Percentiles rank a stretch among this genome's conserved stretches.
Conservation (phyloP, 2,113 vertebrate species). For the western clawed frog (Xenopus tropicalis) region UCB_Xtro_10.0 CM004443.2:141160501-141161000, state of each 20-base stretch:
- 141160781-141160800: slow-evolving; percentile 46
- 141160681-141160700: slow-evolving; percentile 12
- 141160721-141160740: slow-evolving; percentile 2
- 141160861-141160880: slow-evolving; percentile 13
- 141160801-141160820: slow-evolving; percentile 52
- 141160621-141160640: not conserved
- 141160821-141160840: not conserved
- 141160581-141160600: not conserved
- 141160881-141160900: not conserved
- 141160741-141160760: not conserved
- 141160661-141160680: not conserved
- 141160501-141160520: too few relatives aligned
- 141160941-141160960: not conserved
- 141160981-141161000: not conserved
- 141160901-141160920: not conserved
- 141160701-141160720: slow-evolving; percentile 17
- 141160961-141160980: not conserved
- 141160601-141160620: not conserved
- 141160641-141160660: slow-evolving; percentile 18
- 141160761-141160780: not conserved
- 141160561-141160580: too few relatives aligned
- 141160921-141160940: not conserved
- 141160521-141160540: too few relatives aligned
- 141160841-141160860: slow-evolving; percentile 41
- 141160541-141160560: too few relatives aligned